Base-by-base conservation (phyloP, 2,888 invertebrate genomes). In the Sinohyriopsis cumingii region DNA sequence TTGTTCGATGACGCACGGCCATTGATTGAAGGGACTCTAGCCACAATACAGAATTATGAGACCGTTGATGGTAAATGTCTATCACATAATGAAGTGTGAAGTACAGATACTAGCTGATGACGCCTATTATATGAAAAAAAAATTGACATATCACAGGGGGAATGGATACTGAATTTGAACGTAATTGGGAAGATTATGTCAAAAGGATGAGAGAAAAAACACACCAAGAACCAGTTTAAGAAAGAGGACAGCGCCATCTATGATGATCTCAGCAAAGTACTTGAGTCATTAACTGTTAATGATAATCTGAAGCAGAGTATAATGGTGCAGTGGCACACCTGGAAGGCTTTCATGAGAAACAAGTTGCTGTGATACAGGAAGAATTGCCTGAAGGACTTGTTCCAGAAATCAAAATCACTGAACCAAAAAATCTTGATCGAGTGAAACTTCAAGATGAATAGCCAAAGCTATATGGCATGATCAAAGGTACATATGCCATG, bases 1-100 rank as follows among this genome's bases (percentile, higher is more conserved):
- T 7, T 62, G 5, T 75, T 77, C 56, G 71, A 69, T 73, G 75
- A 71, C 55, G 45, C 71, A 9, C 24, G 54, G 1, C 71, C 72
- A 3, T 59, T 71, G 9, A 68, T 75, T 9, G 75, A 77, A 54
- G 64, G 67, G 15, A 56, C 65, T 7, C 19, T 71, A 22, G 61
- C 22, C 19, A 73, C 68, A 54, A 24, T 76, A 54, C 63, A 77
- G 9, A 22, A 7, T 64, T 19, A 72, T 24, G 54, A 70, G n/a
- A 18, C 5, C 5, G 64, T 59, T 25, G 73, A 75, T 64, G 75
- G 75, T n/a, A 63, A 65, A 28, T 24, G 22, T n/a, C 28, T 75
- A 22, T 57, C 33, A 45, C 25, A 57, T 59, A 71, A 71, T 72
- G 45, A 68, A 55, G 60, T 24, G 53, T 15, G 19, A 55, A 19